These are phyloP conservation scores for Haliclona indistincta DNA, from an alignment of 37 sponge, comb jelly and placozoan genomes.

Conservation along the genomic window DNA sequence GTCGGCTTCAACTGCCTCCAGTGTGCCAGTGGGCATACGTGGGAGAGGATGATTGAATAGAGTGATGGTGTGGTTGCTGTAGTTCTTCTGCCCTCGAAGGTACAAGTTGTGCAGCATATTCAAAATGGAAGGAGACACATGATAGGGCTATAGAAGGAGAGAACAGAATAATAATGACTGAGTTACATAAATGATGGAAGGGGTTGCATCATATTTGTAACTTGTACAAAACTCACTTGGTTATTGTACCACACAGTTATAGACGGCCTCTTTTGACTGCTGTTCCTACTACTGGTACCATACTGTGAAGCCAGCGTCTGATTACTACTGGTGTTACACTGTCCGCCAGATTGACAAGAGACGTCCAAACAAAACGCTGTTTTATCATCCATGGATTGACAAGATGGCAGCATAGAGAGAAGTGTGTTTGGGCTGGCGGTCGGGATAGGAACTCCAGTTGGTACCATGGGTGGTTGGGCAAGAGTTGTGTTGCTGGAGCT, in stretches of 20 bases:
- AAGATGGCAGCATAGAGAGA: too few species aligned
- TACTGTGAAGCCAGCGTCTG: background rate
- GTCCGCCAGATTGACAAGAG: too few species aligned
- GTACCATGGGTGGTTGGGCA: too few species aligned
- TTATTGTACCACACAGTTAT: constrained; percentile 85
- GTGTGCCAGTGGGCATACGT: background rate
- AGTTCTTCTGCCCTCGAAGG: too few species aligned
- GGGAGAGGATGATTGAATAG: background rate
- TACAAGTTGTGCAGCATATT: background rate
- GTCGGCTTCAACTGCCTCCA: constrained; percentile 11
- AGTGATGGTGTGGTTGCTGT: background rate
- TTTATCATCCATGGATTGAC: too few species aligned
- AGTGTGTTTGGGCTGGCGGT: too few species aligned
- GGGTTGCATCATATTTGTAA: background rate
- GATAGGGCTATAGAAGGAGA: constrained; percentile 1
- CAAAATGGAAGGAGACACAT: background rate
- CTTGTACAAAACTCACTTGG: constrained; percentile 30
- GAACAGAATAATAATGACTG: constrained; percentile 1
- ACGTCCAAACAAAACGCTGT: too few species aligned
- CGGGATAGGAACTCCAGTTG: too few species aligned
- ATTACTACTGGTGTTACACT: too few species aligned
- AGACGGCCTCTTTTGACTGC: background rate
- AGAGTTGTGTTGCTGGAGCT: too few species aligned
- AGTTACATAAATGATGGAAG: background rate
- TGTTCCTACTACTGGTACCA: too few species aligned